Percentiles rank a stretch among this genome's conserved stretches.
Evolutionary conservation across 2,888 invertebrate species (phyloP).

Genomic region (Pammene fasciana): DNA sequence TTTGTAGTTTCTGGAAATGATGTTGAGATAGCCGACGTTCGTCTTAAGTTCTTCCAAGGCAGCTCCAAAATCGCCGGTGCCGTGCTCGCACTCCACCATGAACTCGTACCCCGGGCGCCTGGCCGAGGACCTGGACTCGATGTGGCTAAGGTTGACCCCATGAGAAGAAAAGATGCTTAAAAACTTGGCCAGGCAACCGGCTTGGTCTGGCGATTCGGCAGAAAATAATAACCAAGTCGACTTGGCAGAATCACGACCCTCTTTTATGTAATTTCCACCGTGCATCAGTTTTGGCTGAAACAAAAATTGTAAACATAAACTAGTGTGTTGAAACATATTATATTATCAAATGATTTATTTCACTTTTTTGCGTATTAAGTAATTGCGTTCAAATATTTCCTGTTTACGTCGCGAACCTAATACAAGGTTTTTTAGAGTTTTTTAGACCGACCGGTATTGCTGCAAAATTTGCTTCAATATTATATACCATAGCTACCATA

Average conservation of each 20-base stretch:
- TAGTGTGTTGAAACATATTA: neutral
- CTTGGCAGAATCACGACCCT: slow-evolving; percentile 88
- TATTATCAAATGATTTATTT: no score
- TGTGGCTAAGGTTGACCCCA: slow-evolving; percentile 93
- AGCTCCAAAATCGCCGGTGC: slow-evolving; percentile 87
- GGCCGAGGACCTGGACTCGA: slow-evolving; percentile 95
- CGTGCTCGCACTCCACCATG: slow-evolving; percentile 95
- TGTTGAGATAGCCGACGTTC: slow-evolving; percentile 90
- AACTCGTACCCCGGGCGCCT: slow-evolving; percentile 94
- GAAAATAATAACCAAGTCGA: slow-evolving; percentile 94
- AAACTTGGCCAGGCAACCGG: slow-evolving; percentile 94
- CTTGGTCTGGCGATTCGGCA: slow-evolving; percentile 89
- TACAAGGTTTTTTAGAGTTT: no score
- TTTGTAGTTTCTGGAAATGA: slow-evolving; percentile 94
- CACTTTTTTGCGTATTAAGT: no score
- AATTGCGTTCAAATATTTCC: no score
- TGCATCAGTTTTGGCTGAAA: slow-evolving; percentile 90
- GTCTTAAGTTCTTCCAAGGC: slow-evolving; percentile 89
- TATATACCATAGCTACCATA: no score
- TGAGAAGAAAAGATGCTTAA: slow-evolving; percentile 93
- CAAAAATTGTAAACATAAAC: slow-evolving; percentile 2
- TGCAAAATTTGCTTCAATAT: no score
- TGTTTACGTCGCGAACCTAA: no score
- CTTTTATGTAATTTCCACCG: slow-evolving; percentile 92
- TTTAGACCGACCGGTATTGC: no score